Conservation (phyloP, 2,113 vertebrate species). For the Ceyx melanurus region DNA sequence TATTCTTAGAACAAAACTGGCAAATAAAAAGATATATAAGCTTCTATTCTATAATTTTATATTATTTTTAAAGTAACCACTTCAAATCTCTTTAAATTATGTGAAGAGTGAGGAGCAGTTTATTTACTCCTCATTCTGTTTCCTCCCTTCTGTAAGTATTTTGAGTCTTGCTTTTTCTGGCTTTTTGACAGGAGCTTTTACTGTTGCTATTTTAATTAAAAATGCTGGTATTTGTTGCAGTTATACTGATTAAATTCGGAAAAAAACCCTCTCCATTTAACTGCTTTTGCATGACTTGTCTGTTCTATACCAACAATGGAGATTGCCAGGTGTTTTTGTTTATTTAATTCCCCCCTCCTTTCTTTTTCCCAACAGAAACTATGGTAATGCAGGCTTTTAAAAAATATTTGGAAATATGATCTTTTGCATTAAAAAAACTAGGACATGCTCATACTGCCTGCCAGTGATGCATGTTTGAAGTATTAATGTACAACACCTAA, state of each 20-base stretch:
- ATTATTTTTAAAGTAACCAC: not conserved
- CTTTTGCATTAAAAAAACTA: conserved; percentile 34
- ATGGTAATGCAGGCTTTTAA: conserved; percentile 12
- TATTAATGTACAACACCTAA: conserved; percentile 50
- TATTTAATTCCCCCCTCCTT: not conserved
- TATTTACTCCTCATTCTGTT: not conserved
- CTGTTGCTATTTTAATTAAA: not conserved
- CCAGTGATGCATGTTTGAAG: conserved; percentile 36
- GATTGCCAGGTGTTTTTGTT: conserved; percentile 47
- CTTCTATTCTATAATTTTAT: not conserved
- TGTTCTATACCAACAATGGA: not conserved
- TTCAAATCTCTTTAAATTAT: not conserved
- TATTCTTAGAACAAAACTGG: not conserved
- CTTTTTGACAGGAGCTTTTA: not conserved
- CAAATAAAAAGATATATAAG: not conserved
- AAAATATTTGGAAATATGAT: conserved; percentile 38
- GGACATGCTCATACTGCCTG: not conserved
- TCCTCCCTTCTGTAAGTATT: not conserved
- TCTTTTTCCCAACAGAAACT: not conserved
- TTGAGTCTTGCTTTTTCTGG: not conserved
- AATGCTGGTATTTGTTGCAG: not conserved
- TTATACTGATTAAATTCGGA: not conserved
- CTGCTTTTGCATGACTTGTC: not conserved
- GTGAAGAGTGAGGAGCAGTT: not conserved
- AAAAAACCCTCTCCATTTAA: not conserved